phyloP scores from a whole-genome alignment of 2,888 invertebrate genomes.

The Eupeodes luniger region DNA sequence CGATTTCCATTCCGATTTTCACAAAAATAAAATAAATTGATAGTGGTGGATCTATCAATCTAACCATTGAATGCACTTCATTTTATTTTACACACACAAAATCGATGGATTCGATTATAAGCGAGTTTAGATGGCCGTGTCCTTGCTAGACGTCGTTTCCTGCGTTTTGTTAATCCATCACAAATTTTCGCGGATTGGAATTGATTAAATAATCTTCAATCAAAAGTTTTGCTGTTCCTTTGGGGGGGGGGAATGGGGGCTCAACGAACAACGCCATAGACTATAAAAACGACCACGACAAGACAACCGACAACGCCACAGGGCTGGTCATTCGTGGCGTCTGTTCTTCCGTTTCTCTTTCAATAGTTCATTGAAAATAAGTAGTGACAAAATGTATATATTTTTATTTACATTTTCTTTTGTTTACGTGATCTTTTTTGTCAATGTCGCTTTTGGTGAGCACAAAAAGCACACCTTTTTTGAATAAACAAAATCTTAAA shows the following conservation, averaged over 20 bases:
- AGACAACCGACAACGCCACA: neutral
- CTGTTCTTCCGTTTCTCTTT: neutral
- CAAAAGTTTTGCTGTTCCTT: neutral
- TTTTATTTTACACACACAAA: conserved; percentile 20
- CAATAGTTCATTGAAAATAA: neutral
- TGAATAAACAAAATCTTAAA: neutral
- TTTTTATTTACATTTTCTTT: neutral
- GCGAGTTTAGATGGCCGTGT: neutral
- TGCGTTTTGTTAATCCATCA: neutral
- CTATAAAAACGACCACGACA: neutral
- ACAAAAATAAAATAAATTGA: neutral
- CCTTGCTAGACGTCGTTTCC: neutral
- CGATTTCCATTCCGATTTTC: neutral
- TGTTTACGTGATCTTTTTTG: neutral
- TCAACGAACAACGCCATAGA: neutral
- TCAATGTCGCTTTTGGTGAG: neutral
- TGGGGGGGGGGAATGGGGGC: neutral
- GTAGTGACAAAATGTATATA: neutral
- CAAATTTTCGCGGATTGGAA: neutral
- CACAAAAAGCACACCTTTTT: neutral
- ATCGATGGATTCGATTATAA: conserved; percentile 3
- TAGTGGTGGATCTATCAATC: neutral
- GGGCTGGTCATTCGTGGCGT: neutral
- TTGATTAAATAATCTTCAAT: conserved; percentile 14
- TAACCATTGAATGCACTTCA: neutral